Conservation (phyloP, 2,113 vertebrate species). For the Pelodiscus sinensis region DNA sequence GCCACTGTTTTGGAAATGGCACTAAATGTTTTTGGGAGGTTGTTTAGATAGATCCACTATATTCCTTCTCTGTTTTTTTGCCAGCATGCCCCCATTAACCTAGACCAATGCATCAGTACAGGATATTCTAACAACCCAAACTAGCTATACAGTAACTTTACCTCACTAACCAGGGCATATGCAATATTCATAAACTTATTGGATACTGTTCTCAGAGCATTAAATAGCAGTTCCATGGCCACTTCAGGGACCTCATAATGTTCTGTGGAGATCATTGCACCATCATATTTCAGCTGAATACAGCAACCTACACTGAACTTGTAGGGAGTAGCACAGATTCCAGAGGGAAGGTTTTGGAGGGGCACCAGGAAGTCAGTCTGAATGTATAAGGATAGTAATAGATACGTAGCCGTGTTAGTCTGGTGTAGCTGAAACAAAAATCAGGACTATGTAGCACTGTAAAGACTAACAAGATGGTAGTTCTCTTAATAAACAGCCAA, state of each 20-base stretch:
- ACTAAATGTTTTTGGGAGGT: not conserved
- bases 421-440: too few relatives aligned
- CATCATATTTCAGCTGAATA: not conserved
- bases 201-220: not conserved
- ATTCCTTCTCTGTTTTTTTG: not conserved
- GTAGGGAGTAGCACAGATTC: not conserved
- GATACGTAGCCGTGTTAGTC: too few relatives aligned
- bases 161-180: not conserved
- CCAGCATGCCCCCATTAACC: not conserved
- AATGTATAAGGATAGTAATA: not conserved
- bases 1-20: not conserved
- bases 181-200: not conserved
- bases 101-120: not conserved
- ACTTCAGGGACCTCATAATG: not conserved
- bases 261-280: not conserved
- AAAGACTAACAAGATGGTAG: too few relatives aligned
- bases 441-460: too few relatives aligned
- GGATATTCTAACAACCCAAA: not conserved
- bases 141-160: not conserved
- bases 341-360: not conserved
- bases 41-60: not conserved
- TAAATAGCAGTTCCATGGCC: not conserved
- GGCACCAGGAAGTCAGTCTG: not conserved
- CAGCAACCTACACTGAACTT: not conserved
- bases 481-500: not conserved